Conservation (phyloP, 1,140 invertebrate species). For the Brachionus asplanchnoidis region DNA sequence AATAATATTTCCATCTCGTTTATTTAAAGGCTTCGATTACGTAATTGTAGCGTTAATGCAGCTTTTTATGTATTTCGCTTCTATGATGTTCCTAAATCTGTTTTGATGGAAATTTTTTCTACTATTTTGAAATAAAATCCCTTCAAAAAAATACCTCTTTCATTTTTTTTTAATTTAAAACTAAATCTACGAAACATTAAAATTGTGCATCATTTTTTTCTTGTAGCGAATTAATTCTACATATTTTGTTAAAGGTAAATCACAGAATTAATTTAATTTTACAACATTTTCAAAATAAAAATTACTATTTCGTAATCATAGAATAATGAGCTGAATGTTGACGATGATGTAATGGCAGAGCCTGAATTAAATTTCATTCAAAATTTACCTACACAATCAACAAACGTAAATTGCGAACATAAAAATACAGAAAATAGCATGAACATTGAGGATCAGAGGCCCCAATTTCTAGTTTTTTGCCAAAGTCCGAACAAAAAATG, state of each 20-base stretch:
- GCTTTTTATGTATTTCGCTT: background rate
- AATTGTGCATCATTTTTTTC: constrained; percentile 12
- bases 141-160: background rate
- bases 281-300: background rate
- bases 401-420: background rate
- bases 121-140: background rate
- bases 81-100: background rate
- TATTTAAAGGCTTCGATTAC: background rate
- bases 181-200: background rate
- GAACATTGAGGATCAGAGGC: background rate
- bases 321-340: constrained; percentile 1
- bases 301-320: constrained; percentile 7
- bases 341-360: constrained; percentile 27
- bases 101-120: background rate
- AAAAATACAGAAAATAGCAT: background rate
- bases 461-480: background rate
- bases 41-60: background rate
- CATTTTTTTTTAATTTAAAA: background rate
- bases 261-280: background rate
- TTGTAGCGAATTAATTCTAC: background rate
- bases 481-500: background rate
- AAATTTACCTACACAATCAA: constrained; percentile 17
- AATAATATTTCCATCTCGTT: background rate
- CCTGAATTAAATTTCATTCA: constrained; percentile 22
- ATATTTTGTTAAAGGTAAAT: constrained; percentile 25